phyloP scores from a whole-genome alignment of 2,113 vertebrate species.

The Tamias sibiricus region DNA sequence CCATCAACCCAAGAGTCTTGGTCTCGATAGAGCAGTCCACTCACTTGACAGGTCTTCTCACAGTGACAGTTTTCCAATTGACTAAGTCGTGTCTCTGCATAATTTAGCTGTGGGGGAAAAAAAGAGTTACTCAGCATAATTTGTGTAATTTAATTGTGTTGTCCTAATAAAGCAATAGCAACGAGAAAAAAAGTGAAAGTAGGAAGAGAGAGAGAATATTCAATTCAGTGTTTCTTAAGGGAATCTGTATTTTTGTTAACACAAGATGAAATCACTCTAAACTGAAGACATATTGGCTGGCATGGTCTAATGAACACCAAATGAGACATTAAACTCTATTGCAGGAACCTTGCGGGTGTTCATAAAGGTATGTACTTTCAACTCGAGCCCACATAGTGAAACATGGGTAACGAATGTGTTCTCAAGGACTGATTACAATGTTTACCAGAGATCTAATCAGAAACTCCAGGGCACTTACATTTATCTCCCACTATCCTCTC shows the following conservation, averaged over 20 bases:
- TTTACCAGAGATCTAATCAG: conserved; percentile 49
- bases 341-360: conserved; percentile 12
- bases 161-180: conserved; percentile 60
- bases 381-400: conserved; percentile 31
- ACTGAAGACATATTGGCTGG: conserved; percentile 39
- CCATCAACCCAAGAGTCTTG: conserved; percentile 96
- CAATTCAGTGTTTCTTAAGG: conserved; percentile 31
- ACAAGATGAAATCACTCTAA: conserved; percentile 58
- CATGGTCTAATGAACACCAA: conserved; percentile 69
- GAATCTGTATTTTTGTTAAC: background rate
- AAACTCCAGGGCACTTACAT: background rate
- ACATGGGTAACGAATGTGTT: conserved; percentile 18
- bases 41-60: conserved; percentile 95
- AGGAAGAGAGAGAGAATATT: background rate
- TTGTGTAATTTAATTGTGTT: conserved; percentile 63
- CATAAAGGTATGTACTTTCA: conserved; percentile 5
- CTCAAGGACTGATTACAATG: conserved; percentile 48
- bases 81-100: conserved; percentile 96
- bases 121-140: conserved; percentile 79
- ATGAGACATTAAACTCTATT: conserved; percentile 63
- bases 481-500: conserved; percentile 5
- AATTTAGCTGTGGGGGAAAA: conserved; percentile 92
- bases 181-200: background rate
- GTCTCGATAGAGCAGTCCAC: conserved; percentile 92
- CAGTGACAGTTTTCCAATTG: conserved; percentile 98